Base-by-base conservation (phyloP, 2,888 invertebrate species). In the Perithous albicinctus region DNA sequence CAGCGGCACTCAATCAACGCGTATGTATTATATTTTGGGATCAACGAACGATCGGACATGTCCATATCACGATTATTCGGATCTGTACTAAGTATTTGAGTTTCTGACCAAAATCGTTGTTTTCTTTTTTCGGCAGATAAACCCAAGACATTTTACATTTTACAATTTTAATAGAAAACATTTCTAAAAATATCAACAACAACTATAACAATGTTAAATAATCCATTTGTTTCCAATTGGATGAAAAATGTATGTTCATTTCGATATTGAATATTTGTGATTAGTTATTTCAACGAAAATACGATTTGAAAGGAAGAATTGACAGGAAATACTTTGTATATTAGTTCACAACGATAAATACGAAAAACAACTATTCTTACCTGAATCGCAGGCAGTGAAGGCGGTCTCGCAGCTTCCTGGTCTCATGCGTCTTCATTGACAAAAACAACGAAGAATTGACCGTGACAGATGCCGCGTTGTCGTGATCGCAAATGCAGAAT, bases 331-430 rank as follows among this genome's bases (percentile, higher is more conserved):
- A 41, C 4, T 41, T n/a, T 48, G 7, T 18, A 46, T 18, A 46
- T 15, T 61, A 2, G 18, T 2, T 23, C 15, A 3, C 15, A 67
- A 8, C 29, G 12, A 29, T n/a, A 5, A 54, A 43, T 18, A 10
- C 4, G 23, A 32, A 3, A 18, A 56, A n/a, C n/a, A 73, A 23
- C 7, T n/a, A 48, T 43, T 59, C 80, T 83, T 63, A 85, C 85
- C 84, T 84, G 56, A 63, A 69, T 78, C 70, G 56, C 70, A 72
- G 76, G 69, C 79, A 79, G 81, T 81, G 48, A 48, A 59, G 64
- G 35, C 26, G 29, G 63, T n/a, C n/a, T n/a, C n/a, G n/a, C 59
- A 73, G 66, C 66, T 32, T 56, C 66, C 66, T 54, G 51, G 78
- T 61, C 35, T 38, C 35, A 12, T 59, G 5, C 69, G 43, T 59